Evolutionary conservation across 2,113 vertebrate species (phyloP).

Genomic region (Hippopotamus amphibius): DNA sequence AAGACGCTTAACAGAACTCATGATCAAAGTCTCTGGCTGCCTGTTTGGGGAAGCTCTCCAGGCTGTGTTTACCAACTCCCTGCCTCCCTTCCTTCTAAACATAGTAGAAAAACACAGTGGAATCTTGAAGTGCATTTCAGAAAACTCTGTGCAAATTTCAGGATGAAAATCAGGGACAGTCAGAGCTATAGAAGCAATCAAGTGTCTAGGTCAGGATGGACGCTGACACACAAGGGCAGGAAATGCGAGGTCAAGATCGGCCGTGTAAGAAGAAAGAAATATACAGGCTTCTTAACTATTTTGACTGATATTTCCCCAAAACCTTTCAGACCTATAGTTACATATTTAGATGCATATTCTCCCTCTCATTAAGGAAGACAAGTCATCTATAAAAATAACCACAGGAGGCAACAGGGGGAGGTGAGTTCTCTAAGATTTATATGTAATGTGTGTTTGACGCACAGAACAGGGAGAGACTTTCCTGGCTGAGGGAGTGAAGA

Average conservation of each 20-base stretch:
- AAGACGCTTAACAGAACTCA: slow-evolving; percentile 21
- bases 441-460: slow-evolving; percentile 18
- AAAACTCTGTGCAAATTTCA: slow-evolving; percentile 13
- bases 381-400: slow-evolving; percentile 67
- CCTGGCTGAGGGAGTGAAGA: slow-evolving; percentile 20
- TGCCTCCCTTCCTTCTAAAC: slow-evolving; percentile 57
- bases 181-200: not conserved
- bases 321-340: not conserved
- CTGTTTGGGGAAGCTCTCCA: slow-evolving; percentile 36
- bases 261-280: not conserved
- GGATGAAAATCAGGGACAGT: not conserved
- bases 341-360: slow-evolving; percentile 60
- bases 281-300: not conserved
- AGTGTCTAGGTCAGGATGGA: not conserved
- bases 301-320: not conserved
- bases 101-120: slow-evolving; percentile 61
- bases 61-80: slow-evolving; percentile 53
- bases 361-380: slow-evolving; percentile 56
- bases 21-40: slow-evolving; percentile 61
- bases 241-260: not conserved
- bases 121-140: slow-evolving; percentile 40
- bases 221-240: not conserved
- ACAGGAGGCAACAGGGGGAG: slow-evolving; percentile 9
- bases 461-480: slow-evolving; percentile 36
- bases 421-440: slow-evolving; percentile 68